Evolutionary conservation across 2,797 vertebrate species (phyloP).

Genomic region (Cheirogaleus major): DNA sequence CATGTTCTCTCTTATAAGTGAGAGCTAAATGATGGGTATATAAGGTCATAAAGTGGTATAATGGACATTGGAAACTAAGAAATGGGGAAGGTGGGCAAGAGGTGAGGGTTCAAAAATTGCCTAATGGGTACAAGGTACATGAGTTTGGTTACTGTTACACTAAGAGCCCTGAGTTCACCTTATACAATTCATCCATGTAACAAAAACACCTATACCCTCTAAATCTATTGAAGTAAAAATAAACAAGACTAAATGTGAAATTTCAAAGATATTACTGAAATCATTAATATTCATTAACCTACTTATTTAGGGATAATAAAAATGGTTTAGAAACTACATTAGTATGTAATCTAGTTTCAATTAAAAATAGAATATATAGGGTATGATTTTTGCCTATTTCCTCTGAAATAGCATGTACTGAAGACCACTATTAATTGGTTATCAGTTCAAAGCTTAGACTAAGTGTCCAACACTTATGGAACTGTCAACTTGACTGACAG

Average conservation of each 20-base stretch:
- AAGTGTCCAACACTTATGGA: conserved; percentile 48
- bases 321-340: conserved; percentile 38
- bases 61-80: too few relatives aligned
- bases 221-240: background rate
- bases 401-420: conserved; percentile 58
- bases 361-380: conserved; percentile 69
- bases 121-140: background rate
- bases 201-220: background rate
- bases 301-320: conserved; percentile 53
- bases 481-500: conserved; percentile 72
- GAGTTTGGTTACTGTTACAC: background rate
- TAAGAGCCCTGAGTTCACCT: background rate
- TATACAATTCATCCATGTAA: background rate
- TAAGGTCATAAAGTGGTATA: too few relatives aligned
- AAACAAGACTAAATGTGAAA: background rate
- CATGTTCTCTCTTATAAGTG: too few relatives aligned
- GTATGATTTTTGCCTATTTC: conserved; percentile 70
- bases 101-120: too few relatives aligned
- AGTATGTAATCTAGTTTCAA: conserved; percentile 26
- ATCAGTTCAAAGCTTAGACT: conserved; percentile 72
- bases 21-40: too few relatives aligned
- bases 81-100: too few relatives aligned
- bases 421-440: conserved; percentile 60
- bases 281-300: conserved; percentile 72
- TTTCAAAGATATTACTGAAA: background rate